These are phyloP conservation scores for Campoletis raptor DNA, from an alignment of 2,888 invertebrate genomes.

Conservation along the genomic window DNA sequence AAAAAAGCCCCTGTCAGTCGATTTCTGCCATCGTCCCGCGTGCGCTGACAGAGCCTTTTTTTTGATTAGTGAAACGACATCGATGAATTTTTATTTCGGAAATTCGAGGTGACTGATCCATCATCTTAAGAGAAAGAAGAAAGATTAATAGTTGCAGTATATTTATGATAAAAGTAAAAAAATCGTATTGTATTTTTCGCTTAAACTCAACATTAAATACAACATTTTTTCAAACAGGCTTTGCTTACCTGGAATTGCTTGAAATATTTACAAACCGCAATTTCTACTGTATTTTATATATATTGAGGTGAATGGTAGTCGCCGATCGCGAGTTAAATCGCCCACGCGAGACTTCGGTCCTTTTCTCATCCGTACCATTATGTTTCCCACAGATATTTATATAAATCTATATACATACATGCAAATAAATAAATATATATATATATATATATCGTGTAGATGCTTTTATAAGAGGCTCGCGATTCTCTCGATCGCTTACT, in stretches of 20 bases:
- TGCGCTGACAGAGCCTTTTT: no score
- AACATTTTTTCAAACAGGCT: not conserved
- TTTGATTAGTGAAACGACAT: no score
- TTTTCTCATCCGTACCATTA: slow-evolving; percentile 31
- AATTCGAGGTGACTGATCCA: no score
- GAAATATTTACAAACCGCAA: slow-evolving; percentile 4
- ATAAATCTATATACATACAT: slow-evolving; percentile 23
- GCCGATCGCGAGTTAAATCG: slow-evolving; percentile 60
- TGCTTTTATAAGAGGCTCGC: slow-evolving; percentile 42
- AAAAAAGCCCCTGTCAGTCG: no score
- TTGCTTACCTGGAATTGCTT: not conserved
- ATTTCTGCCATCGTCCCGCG: no score
- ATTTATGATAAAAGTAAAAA: not conserved
- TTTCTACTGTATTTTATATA: slow-evolving; percentile 11
- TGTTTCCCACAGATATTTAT: slow-evolving; percentile 42
- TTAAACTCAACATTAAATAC: not conserved
- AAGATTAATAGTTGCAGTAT: not conserved
- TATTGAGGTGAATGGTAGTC: slow-evolving; percentile 30
- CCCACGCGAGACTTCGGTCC: slow-evolving; percentile 56
- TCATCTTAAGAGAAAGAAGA: not conserved
- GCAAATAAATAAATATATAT: slow-evolving; percentile 1
- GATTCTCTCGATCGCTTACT: slow-evolving; percentile 55
- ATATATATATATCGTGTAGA: not conserved
- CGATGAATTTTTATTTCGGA: no score
- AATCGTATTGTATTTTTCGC: not conserved